Evolutionary conservation across 2,113 vertebrate species (phyloP), one percentile per base, ranked within the genome.

Genomic region (Colistium nudipinnis): DNA sequence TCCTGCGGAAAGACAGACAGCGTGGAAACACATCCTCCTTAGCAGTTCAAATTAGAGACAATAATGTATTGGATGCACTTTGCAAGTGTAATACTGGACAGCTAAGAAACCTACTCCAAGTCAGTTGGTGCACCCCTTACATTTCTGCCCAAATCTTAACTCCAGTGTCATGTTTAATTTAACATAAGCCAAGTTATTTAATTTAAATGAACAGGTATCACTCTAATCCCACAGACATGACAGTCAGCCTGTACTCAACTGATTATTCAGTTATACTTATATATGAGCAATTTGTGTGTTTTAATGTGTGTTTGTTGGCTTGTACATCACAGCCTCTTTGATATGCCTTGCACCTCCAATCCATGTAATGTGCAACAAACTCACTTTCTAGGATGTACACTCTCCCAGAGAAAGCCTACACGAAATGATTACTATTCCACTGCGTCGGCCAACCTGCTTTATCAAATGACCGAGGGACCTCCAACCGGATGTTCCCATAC

Each of bases 391-490:
- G 38, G 68, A 85, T 85, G 70, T 74, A 69, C 85, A 83, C 78
- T 79, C 56, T 75, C 74, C 39, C 10, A 6, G 70, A 86, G 80
- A 78, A 74, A 83, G 63, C 53, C 73, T 66, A 73, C 75, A 78
- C 69, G 65, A 79, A 81, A 74, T 76, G 71, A 82, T 83, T 87
- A 75, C 78, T 43, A 66, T 67, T 82, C 57, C 74, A 63, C 53
- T n/a, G 77, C 38, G 45, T 87, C 75, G 82, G 72, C 76, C 66
- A 83, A 94, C 93, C 93, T 93, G 90, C 84, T 89, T 87, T 71
- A 93, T 90, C 78, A 94, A 87, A 81, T 89, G 91, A 74, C 92
- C 87, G 12, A 93, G 91, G 56, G 93, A 90, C 78, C 82, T 87
- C 93, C 93, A 94, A 56, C 91, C 91, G 11, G 82, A 86, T 66